phyloP scores from a whole-genome alignment of 1,140 invertebrate species.

The Stratiolaelaps scimitus region DNA sequence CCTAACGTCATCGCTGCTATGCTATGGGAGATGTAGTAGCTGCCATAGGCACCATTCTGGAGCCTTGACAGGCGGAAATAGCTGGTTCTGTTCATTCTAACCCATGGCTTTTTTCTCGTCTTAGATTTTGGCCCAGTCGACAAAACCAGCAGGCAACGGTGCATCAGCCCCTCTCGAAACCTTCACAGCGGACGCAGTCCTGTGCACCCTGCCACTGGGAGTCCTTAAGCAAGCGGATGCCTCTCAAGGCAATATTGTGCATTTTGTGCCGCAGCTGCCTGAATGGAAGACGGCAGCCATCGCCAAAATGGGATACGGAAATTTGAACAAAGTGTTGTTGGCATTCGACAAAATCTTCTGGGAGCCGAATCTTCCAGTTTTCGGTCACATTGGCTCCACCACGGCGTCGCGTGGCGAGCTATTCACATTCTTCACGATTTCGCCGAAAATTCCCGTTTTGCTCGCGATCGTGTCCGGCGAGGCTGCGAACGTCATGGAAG shows the following conservation, averaged over 20 bases:
- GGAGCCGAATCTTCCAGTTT: slow-evolving; percentile 88
- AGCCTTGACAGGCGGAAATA: background rate
- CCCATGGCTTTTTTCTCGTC: slow-evolving; percentile 37
- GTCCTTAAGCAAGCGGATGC: slow-evolving; percentile 70
- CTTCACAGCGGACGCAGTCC: slow-evolving; percentile 75
- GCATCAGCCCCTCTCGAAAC: slow-evolving; percentile 38
- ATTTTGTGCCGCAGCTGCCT: slow-evolving; percentile 83
- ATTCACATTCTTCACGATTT: slow-evolving; percentile 91
- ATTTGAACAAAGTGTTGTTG: slow-evolving; percentile 85
- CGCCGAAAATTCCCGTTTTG: slow-evolving; percentile 82
- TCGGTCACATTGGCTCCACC: slow-evolving; percentile 90
- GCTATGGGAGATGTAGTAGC: slow-evolving; percentile 23
- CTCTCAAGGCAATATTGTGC: slow-evolving; percentile 56
- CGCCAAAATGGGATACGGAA: slow-evolving; percentile 85
- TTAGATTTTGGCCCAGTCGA: slow-evolving; percentile 21
- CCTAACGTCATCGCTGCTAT: no score
- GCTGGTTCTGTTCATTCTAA: slow-evolving; percentile 32
- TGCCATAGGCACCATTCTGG: slow-evolving; percentile 16
- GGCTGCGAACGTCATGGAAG: slow-evolving; percentile 91
- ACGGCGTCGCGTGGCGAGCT: slow-evolving; percentile 83
- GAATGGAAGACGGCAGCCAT: slow-evolving; percentile 89
- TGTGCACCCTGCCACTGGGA: slow-evolving; percentile 89
- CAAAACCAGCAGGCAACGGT: background rate
- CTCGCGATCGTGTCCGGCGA: slow-evolving; percentile 91
- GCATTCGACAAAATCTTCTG: slow-evolving; percentile 95